These are phyloP conservation scores for Yasuhikotakia modesta DNA, from an alignment of 2,797 vertebrate species.

Conservation along the genomic window DNA sequence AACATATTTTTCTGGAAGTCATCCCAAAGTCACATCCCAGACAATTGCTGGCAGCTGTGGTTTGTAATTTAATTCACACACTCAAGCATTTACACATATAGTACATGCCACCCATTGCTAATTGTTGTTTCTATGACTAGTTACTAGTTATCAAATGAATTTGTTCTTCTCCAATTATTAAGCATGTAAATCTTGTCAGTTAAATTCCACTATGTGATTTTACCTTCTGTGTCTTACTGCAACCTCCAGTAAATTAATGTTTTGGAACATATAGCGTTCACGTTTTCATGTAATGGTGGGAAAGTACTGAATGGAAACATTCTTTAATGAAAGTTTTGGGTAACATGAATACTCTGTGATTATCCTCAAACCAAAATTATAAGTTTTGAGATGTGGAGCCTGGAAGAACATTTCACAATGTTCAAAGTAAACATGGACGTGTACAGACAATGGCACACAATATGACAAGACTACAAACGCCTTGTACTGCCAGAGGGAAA, in stretches of 20 bases:
- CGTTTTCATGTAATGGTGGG: conserved; percentile 17
- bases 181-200: background rate
- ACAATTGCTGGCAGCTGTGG: conserved; percentile 19
- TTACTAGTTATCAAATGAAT: background rate
- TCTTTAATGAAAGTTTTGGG: conserved; percentile 36
- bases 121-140: background rate
- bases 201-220: background rate
- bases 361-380: conserved; percentile 63
- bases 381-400: conserved; percentile 37
- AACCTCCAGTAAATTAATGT: background rate
- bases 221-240: no score
- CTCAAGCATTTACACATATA: background rate
- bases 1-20: background rate
- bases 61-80: conserved; percentile 13
- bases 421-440: conserved; percentile 41
- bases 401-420: conserved; percentile 39
- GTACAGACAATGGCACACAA: conserved; percentile 19
- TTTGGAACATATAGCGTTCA: background rate
- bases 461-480: conserved; percentile 1
- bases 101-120: no score
- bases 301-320: conserved; percentile 36
- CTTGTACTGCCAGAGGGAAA: background rate
- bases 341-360: conserved; percentile 47
- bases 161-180: background rate
- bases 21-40: background rate